phyloP scores from a whole-genome alignment of 1,140 invertebrate genomes.

The Papilio aristodemus region DNA sequence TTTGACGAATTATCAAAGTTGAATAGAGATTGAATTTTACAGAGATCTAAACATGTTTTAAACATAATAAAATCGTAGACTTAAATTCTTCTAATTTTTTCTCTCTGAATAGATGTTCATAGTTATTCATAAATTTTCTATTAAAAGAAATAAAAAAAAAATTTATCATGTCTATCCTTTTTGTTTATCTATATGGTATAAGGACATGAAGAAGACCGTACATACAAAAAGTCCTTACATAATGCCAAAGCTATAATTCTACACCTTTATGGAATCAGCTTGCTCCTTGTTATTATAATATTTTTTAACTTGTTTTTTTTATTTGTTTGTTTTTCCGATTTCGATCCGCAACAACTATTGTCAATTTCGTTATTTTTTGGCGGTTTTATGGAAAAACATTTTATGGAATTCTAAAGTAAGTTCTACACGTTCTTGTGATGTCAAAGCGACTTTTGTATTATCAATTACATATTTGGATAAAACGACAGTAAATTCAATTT shows the following conservation, averaged over 20 bases:
- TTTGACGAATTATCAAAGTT: background rate
- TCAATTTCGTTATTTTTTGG: no score
- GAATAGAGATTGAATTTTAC: background rate
- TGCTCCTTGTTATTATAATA: background rate
- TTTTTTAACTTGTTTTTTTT: background rate
- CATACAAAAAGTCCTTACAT: background rate
- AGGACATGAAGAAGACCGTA: background rate
- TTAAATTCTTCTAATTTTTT: no score
- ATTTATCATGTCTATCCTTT: background rate
- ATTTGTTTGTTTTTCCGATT: background rate
- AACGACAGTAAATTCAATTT: constrained; percentile 4
- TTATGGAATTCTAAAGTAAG: no score
- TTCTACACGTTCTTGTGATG: no score
- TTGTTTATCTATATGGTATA: background rate
- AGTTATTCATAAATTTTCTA: no score
- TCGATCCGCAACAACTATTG: no score
- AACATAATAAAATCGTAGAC: no score
- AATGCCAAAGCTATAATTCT: constrained; percentile 5
- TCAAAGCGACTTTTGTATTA: background rate
- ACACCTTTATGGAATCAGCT: constrained; percentile 1
- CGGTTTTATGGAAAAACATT: no score
- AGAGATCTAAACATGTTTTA: background rate
- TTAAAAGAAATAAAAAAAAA: no score
- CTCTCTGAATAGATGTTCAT: no score
- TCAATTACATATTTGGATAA: no score